Percentiles rank a stretch among this genome's conserved stretches.
Evolutionary conservation across 2,888 invertebrate genomes (phyloP).

Genomic region (Miltochrista miniata): DNA sequence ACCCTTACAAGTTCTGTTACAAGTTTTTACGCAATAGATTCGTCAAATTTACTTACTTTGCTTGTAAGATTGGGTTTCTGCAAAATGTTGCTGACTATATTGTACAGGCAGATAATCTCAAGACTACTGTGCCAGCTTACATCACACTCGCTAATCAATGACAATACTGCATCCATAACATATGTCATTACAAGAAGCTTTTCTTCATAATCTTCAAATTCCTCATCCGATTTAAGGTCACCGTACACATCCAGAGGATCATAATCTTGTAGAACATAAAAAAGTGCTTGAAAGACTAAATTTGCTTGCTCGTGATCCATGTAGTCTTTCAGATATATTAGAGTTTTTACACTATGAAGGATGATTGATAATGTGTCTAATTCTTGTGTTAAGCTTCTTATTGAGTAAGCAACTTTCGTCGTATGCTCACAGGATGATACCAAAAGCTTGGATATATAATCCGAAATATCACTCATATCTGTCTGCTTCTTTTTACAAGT

Average conservation of each 20-base stretch:
- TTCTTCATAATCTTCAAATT: slow-evolving; percentile 57
- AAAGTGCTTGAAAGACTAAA: slow-evolving; percentile 85
- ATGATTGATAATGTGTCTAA: slow-evolving; percentile 69
- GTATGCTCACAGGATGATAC: slow-evolving; percentile 86
- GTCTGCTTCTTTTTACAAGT: slow-evolving; percentile 40
- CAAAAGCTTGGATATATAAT: slow-evolving; percentile 84
- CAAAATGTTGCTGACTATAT: slow-evolving; percentile 64
- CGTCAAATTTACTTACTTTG: slow-evolving; percentile 54
- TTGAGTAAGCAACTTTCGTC: slow-evolving; percentile 82
- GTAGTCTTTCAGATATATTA: slow-evolving; percentile 82
- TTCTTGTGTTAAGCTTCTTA: slow-evolving; percentile 81
- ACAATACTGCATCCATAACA: slow-evolving; percentile 86
- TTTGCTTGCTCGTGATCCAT: slow-evolving; percentile 85
- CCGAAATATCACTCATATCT: slow-evolving; percentile 74
- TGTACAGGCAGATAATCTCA: slow-evolving; percentile 87
- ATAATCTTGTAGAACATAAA: slow-evolving; percentile 84
- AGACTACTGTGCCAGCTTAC: slow-evolving; percentile 91
- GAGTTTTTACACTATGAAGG: slow-evolving; percentile 80
- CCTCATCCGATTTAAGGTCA: slow-evolving; percentile 39
- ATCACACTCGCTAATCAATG: slow-evolving; percentile 86
- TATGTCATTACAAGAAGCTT: slow-evolving; percentile 82
- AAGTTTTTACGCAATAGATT: not conserved
- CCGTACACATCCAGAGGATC: slow-evolving; percentile 53
- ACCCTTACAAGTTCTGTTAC: too few species aligned
- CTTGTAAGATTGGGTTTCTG: slow-evolving; percentile 62